Evolutionary conservation across 2,888 invertebrate species (phyloP).

Genomic region (Agrotis ipsilon): DNA sequence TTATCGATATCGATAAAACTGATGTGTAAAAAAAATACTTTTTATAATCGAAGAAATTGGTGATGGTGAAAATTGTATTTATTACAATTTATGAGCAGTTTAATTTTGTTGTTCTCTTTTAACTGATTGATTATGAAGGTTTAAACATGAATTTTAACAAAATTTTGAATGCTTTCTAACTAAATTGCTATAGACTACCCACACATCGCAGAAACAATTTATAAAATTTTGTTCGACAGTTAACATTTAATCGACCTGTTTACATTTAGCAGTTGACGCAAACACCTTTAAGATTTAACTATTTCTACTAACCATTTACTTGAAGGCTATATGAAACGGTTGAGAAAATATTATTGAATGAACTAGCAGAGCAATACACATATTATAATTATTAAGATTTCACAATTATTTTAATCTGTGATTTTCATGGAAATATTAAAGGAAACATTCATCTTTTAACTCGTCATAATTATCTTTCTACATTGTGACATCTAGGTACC

Average conservation of each 20-base stretch:
- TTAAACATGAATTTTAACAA: too few relatives aligned
- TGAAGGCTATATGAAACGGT: conserved; percentile 23
- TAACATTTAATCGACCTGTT: conserved; percentile 28
- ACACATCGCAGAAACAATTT: background rate
- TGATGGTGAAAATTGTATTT: too few relatives aligned
- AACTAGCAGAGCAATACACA: background rate
- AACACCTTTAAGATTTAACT: conserved; percentile 32
- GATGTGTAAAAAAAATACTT: too few relatives aligned
- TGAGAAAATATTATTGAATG: conserved; percentile 29
- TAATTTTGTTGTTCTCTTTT: too few relatives aligned
- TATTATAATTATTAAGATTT: background rate
- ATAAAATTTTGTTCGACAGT: conserved; percentile 14
- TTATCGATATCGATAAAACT: conserved; percentile 51
- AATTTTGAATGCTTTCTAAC: background rate
- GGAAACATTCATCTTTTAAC: too few relatives aligned
- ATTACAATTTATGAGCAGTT: background rate
- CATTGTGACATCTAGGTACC: too few relatives aligned
- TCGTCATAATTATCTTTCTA: too few relatives aligned
- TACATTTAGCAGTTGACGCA: conserved; percentile 40
- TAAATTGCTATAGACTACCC: background rate
- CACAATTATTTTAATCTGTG: too few relatives aligned
- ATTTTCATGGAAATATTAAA: too few relatives aligned
- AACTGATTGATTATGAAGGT: too few relatives aligned
- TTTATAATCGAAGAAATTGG: too few relatives aligned
- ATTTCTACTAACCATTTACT: conserved; percentile 45